Conservation (phyloP, 2,888 invertebrate genomes). For the Tetrapedia diversipes region DNA sequence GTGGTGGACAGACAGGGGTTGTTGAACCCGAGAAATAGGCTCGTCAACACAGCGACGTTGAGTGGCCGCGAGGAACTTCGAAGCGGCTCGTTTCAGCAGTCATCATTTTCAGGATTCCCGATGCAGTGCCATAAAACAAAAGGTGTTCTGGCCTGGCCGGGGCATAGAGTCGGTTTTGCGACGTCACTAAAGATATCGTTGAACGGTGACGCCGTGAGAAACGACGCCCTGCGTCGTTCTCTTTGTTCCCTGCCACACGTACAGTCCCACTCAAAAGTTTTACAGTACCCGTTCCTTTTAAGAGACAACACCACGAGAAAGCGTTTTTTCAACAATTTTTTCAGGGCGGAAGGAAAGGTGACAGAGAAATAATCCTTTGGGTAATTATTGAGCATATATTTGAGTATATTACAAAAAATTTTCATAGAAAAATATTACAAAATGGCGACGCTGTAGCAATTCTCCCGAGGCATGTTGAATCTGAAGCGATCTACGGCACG, state of each 20-base stretch:
- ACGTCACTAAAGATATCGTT: conserved; percentile 59
- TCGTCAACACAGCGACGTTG: conserved; percentile 41
- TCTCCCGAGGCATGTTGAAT: too few species aligned
- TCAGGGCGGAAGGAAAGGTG: too few species aligned
- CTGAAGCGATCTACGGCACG: too few species aligned
- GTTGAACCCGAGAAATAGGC: conserved; percentile 31
- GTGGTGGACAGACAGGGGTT: conserved; percentile 31
- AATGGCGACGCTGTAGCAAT: too few species aligned
- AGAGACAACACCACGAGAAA: too few species aligned
- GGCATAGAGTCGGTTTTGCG: conserved; percentile 37
- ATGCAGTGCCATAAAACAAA: conserved; percentile 59
- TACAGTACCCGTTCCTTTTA: too few species aligned
- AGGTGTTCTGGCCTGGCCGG: conserved; percentile 14
- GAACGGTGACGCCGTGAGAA: conserved; percentile 53
- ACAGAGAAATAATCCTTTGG: too few species aligned
- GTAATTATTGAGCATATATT: too few species aligned
- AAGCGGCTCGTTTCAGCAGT: conserved; percentile 43
- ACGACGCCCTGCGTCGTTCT: conserved; percentile 14
- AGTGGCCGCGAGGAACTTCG: conserved; percentile 42
- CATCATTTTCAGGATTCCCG: conserved; percentile 53
- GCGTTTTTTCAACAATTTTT: too few species aligned
- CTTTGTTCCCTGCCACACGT: conserved; percentile 32
- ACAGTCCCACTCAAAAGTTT: too few species aligned
- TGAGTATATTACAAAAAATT: too few species aligned
- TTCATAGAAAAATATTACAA: too few species aligned